Evolutionary conservation across 2,113 vertebrate species (phyloP), one percentile per base, ranked within the genome.

Genomic region (Aldabrachelys gigantea): DNA sequence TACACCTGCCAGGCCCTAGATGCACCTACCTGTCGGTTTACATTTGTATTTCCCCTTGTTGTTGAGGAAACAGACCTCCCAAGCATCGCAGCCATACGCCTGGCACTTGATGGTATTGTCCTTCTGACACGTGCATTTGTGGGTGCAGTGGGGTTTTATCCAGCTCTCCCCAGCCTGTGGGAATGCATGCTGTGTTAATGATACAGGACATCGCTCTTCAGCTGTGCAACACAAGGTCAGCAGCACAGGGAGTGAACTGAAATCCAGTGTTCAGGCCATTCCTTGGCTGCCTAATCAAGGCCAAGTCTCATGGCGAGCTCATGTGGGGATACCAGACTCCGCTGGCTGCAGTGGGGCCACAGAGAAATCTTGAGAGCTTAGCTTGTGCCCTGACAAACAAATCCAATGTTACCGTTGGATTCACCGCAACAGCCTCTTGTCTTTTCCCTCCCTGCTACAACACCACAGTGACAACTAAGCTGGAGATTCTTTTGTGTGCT

Each of bases 121-220:
- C 62, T 96, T 91, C 72, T 97, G 92, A 91, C 98, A 99, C 92
- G 98, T 76, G 91, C 98, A 99, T 96, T 97, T 98, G 87, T 97
- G 87, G 84, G 72, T 93, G 92, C 98, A 99, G 93, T 98, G 96
- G 57, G 91, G 62, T 10, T 96, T 98, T 95, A 98, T 94, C 98
- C 98, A 99, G n/a, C 88, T 97, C 62, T 99, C 98, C 50, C 97
- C 97, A 81, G 98, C 98, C 99, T 99, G 96, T 25, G 80, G 90
- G 6, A 85, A 89, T 13, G 89, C 4, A 95, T 81, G 5, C 88
- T 49, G 4, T 49, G 6, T 88, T 87, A 89, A 83, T 25, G 76
- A 82, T 4, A 87, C 0, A 0, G 92, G 90, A 87, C 38, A 56
- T 29, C 89, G 41, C 57, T 85, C 21, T 95, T 84, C 91, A 41